phyloP scores from a whole-genome alignment of 2,888 invertebrate species.

The Galerucella pusilla region DNA sequence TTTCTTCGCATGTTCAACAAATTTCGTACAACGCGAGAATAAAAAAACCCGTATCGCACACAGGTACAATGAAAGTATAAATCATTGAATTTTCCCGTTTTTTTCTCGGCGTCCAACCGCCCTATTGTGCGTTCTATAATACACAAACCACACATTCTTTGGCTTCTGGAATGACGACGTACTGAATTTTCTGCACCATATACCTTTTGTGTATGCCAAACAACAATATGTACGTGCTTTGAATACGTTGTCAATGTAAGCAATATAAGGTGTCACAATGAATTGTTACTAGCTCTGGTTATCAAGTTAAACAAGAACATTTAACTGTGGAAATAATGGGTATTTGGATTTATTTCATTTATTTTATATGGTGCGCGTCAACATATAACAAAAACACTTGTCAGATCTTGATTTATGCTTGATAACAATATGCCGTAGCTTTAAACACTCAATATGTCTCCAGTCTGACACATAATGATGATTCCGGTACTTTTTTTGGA shows the following conservation, averaged over 20 bases:
- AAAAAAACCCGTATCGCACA: not conserved
- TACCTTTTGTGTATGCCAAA: not conserved
- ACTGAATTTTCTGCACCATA: constrained; percentile 10
- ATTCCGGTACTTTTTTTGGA: too few relatives aligned
- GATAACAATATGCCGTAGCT: too few relatives aligned
- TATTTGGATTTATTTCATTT: not conserved
- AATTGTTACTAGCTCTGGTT: not conserved
- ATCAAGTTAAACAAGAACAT: not conserved
- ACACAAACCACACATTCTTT: not conserved
- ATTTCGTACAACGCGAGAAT: not conserved
- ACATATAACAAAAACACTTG: too few relatives aligned
- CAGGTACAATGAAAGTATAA: not conserved
- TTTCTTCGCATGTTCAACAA: too few relatives aligned
- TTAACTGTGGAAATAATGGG: not conserved
- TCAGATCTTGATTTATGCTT: too few relatives aligned
- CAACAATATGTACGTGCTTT: constrained; percentile 7
- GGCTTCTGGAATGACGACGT: not conserved
- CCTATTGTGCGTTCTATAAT: not conserved
- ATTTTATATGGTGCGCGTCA: too few relatives aligned
- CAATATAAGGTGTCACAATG: constrained; percentile 4
- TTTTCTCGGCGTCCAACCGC: not conserved
- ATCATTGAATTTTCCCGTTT: not conserved
- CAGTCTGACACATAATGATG: too few relatives aligned
- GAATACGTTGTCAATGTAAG: not conserved
- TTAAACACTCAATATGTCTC: too few relatives aligned